These are phyloP conservation scores for Gadopsis bispinosus DNA, from an alignment of 2,797 vertebrate genomes.

Conservation along the genomic window DNA sequence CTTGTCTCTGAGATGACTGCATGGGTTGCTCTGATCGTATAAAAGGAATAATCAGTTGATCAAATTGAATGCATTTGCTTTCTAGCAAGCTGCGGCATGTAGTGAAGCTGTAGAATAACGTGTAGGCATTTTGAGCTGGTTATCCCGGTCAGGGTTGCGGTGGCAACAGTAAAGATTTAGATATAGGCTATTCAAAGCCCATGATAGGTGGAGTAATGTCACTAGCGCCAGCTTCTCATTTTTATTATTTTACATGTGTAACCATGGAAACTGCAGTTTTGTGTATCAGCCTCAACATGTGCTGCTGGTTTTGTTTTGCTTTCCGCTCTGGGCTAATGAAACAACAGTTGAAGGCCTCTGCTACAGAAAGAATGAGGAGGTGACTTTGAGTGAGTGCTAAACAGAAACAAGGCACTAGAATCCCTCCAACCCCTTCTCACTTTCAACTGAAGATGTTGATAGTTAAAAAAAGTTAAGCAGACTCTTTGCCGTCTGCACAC, in stretches of 20 bases:
- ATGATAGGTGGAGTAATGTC: constrained; percentile 17
- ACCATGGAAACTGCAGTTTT: constrained; percentile 46
- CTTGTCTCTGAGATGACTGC: constrained; percentile 8
- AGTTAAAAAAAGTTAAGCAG: constrained; percentile 45
- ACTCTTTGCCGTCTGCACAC: constrained; percentile 55
- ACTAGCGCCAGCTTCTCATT: constrained; percentile 29
- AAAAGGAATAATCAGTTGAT: constrained; percentile 8
- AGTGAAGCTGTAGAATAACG: constrained; percentile 25
- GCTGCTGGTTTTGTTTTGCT: constrained; percentile 57
- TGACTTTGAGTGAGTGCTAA: constrained; percentile 51
- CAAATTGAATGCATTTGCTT: not conserved
- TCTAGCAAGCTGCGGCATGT: constrained; percentile 19
- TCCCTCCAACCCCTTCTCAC: constrained; percentile 43
- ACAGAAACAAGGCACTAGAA: constrained; percentile 43
- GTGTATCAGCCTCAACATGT: constrained; percentile 38
- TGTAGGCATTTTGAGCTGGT: constrained; percentile 25
- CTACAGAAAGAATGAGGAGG: constrained; percentile 41
- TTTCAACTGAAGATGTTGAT: constrained; percentile 52
- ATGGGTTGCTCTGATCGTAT: constrained; percentile 20
- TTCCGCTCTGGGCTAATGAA: constrained; percentile 53
- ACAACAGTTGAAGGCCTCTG: constrained; percentile 36
- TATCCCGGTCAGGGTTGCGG: constrained; percentile 7
- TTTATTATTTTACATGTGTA: constrained; percentile 40
- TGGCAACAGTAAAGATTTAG: constrained; percentile 52
- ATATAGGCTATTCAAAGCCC: constrained; percentile 10